These are phyloP conservation scores for Helostoma temminkii DNA, from an alignment of 2,797 vertebrate genomes.

Conservation along the genomic window DNA sequence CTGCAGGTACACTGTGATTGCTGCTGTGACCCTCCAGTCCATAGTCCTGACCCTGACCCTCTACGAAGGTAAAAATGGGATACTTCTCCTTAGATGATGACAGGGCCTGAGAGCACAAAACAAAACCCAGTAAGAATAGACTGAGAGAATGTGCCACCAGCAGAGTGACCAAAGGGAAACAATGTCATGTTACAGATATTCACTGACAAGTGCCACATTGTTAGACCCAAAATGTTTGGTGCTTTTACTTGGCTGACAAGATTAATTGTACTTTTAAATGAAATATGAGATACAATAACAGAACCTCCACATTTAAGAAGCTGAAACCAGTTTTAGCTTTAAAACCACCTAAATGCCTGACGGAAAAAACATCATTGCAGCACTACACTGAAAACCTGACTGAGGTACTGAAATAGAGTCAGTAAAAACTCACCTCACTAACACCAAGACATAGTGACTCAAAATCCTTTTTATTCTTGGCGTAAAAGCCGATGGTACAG, in stretches of 20 bases:
- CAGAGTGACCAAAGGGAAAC: neutral
- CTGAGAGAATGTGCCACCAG: neutral
- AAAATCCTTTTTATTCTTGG: constrained; percentile 89
- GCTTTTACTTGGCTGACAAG: neutral
- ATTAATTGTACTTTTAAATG: neutral
- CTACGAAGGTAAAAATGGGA: constrained; percentile 92
- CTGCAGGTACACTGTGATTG: constrained; percentile 68
- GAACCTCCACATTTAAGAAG: neutral
- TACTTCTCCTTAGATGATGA: constrained; percentile 89
- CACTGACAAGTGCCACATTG: too few relatives aligned
- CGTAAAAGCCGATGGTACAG: constrained; percentile 94
- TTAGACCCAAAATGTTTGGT: neutral
- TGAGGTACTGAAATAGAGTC: neutral
- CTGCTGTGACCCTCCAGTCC: constrained; percentile 84
- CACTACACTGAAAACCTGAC: neutral
- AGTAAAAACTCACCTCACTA: constrained; percentile 80
- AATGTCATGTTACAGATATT: neutral
- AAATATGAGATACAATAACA: neutral
- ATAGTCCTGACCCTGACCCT: constrained; percentile 90
- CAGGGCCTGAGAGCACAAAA: constrained; percentile 83
- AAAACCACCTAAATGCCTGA: neutral
- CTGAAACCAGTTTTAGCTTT: neutral
- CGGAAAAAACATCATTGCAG: neutral
- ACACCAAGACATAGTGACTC: constrained; percentile 88
- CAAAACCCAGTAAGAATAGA: neutral